Conservation (phyloP, 1,140 invertebrate species). For the Ceratoteleas bidentatus region DNA sequence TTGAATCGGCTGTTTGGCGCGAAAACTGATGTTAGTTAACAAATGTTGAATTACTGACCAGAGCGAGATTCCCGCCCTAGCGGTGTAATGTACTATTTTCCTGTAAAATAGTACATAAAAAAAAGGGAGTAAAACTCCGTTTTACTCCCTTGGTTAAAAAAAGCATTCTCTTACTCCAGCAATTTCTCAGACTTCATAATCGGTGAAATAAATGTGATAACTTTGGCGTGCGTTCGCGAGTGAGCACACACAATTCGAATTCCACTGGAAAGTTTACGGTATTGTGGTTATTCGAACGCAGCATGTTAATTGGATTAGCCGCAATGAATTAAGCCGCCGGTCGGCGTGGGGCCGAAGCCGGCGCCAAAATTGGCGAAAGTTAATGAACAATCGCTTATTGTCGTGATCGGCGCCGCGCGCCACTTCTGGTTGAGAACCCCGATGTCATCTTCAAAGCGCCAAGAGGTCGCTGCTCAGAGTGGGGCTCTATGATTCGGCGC, state of each 20-base stretch:
- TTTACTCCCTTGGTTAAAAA: no score
- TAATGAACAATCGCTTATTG: slow-evolving; percentile 14
- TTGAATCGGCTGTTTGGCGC: no score
- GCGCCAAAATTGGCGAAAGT: slow-evolving; percentile 13
- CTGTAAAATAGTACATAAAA: no score
- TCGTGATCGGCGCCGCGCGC: background rate
- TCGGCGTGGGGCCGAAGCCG: background rate
- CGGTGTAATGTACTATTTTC: no score
- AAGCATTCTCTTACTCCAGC: no score
- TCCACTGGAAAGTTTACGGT: slow-evolving; percentile 23
- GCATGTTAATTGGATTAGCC: slow-evolving; percentile 59
- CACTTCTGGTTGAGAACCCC: slow-evolving; percentile 74
- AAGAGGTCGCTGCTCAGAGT: slow-evolving; percentile 76
- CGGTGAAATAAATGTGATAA: no score
- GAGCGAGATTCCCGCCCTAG: no score
- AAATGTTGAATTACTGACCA: no score
- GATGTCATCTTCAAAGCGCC: slow-evolving; percentile 75
- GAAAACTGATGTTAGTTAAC: no score
- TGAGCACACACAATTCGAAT: slow-evolving; percentile 25
- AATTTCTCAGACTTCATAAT: slow-evolving; percentile 1
- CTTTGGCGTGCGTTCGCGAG: background rate
- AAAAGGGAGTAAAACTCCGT: no score
- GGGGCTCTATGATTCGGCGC: slow-evolving; percentile 76
- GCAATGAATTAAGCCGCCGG: slow-evolving; percentile 31
- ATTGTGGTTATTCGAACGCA: slow-evolving; percentile 29